phyloP scores from a whole-genome alignment of 2,797 vertebrate genomes.

The Spheniscus humboldti region DNA sequence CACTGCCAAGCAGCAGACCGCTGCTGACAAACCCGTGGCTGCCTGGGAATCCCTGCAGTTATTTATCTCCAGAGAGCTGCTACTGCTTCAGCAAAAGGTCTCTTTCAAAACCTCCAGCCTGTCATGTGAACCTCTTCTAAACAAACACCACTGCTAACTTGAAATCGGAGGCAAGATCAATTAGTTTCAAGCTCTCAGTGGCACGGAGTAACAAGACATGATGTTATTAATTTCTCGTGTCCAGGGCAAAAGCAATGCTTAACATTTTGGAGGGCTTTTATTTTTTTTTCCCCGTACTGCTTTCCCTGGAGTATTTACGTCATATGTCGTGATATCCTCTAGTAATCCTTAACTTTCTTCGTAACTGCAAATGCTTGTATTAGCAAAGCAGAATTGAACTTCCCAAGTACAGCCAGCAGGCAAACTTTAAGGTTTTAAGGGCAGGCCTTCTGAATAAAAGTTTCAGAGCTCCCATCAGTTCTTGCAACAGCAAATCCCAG shows the following conservation, averaged over 20 bases:
- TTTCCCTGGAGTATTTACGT: neutral
- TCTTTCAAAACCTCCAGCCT: neutral
- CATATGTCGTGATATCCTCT: neutral
- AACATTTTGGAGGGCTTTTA: neutral
- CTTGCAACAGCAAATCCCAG: neutral
- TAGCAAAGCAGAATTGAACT: neutral
- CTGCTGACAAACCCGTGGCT: neutral
- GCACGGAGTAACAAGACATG: neutral
- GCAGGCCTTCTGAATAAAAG: neutral
- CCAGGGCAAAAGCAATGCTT: neutral
- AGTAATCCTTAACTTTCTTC: neutral
- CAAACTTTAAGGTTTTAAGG: neutral
- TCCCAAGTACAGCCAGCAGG: neutral
- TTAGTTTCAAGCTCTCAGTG: neutral
- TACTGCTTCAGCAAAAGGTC: slow-evolving; percentile 1
- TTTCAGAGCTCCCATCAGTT: neutral
- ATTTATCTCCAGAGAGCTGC: slow-evolving; percentile 4
- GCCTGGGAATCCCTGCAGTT: neutral
- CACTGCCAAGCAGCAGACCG: neutral
- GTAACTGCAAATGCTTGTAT: neutral
- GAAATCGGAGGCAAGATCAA: neutral
- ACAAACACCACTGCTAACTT: neutral
- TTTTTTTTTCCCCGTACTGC: neutral
- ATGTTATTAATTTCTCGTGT: neutral
- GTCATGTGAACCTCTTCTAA: slow-evolving; percentile 18